Evolutionary conservation across 2,797 vertebrate species (phyloP), one percentile per base, ranked within the genome.

Genomic region (Tenualosa thibaudeaui): DNA sequence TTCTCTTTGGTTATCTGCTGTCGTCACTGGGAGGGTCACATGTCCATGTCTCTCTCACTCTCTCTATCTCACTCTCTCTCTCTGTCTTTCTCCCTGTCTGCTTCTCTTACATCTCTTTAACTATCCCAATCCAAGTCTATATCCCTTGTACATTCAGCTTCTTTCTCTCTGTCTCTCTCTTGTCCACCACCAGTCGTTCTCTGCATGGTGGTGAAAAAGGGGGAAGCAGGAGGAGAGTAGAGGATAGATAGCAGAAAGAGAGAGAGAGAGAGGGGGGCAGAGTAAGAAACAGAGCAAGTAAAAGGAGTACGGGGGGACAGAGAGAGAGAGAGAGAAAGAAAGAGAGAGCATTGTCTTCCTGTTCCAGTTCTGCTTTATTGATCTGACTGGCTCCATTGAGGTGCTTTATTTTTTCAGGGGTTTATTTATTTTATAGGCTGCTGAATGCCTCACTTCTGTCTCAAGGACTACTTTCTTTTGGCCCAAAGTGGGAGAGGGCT

Each of bases 21-120:
- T 88, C 85, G 82, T 71, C 87, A 93, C 89, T 94, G 50, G 50
- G 50, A 95, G 86, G 88, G 92, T 90, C 91, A 93, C 88, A 17
- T 40, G 26, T 68, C 26, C 10, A 24, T 65, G 5, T 89, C 87
- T 40, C 84, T 81, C 83, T 84, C 46, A 50, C 84, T 90, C 60
- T 68, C 26, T 68, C 62, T 68, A 26, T 68, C 12, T 68, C 62
- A 37, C 31, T 37, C 31, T 71, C 12, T 65, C 62, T 65, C 24
- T 65, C 10, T 62, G n/a, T 62, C 58, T 9, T 6, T 62, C 58
- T 24, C 8, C 7, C 58, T 62, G n/a, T 62, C 58, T 24, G n/a
- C n/a, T 62, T 24, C n/a, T 62, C n/a, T 24, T 17, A 3, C 10
- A 0, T 51, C 50, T 8, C 50, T 51, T 9, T 51, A 51, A 9